Evolutionary conservation across 2,888 invertebrate species (phyloP), one percentile per base, ranked within the genome.

Genomic region (Luperina testacea): DNA sequence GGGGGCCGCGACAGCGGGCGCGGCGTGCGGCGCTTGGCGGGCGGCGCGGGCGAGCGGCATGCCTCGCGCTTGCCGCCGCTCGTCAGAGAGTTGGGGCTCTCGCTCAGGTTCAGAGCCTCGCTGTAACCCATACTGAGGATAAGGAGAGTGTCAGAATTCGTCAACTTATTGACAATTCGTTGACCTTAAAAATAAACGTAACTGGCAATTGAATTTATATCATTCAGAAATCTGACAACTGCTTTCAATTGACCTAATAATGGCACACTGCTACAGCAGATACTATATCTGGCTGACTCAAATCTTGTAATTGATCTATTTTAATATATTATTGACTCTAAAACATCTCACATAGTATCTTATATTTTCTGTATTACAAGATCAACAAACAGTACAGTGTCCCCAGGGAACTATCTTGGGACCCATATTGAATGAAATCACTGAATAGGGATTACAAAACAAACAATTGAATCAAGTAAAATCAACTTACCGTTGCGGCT

Each of bases 41-140:
- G 97, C 64, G 98, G 98, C 72, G 98, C 97, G 82, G 97, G 97
- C 69, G 97, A 95, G 79, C 96, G 94, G 86, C 95, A 94, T 79
- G 96, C 96, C 89, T 95, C 96, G 80, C 96, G 96, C 92, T 93
- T 97, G 94, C 85, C 92, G 38, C 97, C 92, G 76, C 93, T 92
- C 8, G 87, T 76, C 81, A 91, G 91, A 90, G 97, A 95, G 92
- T 91, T 97, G 86, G 97, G 97, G 89, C 96, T 97, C 90, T 98
- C 98, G 83, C 98, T 97, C 63, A 99, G 97, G 95, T 99, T 99
- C 77, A 99, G 97, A 2, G 99, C 99, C 95, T 99, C 99, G 90
- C 98, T 98, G 95, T 89, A 82, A 87, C 79, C 87, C 84, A 85
- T 86, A 85, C 84, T 85, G 84, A 85, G 84, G 84, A 85, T 80